Evolutionary conservation across 2,113 vertebrate species (phyloP).

Genomic region (Leucoraja erinaceus): DNA sequence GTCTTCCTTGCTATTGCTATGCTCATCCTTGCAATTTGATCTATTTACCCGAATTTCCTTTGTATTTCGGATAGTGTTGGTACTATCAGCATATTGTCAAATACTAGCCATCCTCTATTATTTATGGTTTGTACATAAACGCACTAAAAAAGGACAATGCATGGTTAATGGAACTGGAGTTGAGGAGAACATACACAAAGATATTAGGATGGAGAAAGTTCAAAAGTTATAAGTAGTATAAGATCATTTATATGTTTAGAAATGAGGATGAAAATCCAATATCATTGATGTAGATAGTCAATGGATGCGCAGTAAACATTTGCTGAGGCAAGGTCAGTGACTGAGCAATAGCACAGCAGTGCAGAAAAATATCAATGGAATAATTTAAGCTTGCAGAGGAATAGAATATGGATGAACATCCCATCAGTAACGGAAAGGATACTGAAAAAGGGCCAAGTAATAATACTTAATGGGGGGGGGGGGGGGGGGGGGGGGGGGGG

Average conservation of each 20-base stretch:
- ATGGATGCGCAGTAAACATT: neutral
- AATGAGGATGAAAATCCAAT: neutral
- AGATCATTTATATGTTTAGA: neutral
- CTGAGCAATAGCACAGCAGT: too few relatives aligned
- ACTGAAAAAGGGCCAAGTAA: too few relatives aligned
- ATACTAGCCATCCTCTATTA: neutral
- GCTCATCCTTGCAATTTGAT: neutral
- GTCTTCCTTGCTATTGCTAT: neutral
- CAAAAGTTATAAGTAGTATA: neutral
- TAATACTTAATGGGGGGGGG: too few relatives aligned
- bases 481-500: too few relatives aligned
- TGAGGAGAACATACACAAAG: neutral
- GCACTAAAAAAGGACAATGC: neutral
- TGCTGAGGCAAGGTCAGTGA: neutral
- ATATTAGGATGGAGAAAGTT: neutral
- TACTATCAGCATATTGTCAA: neutral
- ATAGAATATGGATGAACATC: neutral
- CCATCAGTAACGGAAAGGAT: neutral
- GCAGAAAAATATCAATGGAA: neutral
- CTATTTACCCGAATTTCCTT: neutral
- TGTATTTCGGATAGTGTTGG: neutral
- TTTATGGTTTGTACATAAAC: neutral
- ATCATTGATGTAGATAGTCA: too few relatives aligned
- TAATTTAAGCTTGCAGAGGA: neutral
- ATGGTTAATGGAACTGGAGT: neutral